Base-by-base conservation (phyloP, 2,113 vertebrate genomes). In the Hylia prasina region DNA sequence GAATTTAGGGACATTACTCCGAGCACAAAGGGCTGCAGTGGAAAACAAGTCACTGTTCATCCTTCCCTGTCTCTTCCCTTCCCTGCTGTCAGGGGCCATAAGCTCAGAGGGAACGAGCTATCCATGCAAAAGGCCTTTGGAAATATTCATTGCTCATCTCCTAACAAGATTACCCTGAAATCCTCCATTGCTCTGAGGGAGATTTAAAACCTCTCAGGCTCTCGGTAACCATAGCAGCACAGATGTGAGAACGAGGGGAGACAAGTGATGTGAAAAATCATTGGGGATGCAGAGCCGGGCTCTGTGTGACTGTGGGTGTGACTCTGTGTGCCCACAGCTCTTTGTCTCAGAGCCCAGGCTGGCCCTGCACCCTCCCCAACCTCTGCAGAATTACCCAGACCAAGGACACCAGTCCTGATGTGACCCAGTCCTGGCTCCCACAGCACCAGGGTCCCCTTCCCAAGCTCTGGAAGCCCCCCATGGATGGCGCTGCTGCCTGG, bases 91-190 rank as follows among this genome's bases (percentile, higher is more conserved):
- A 78, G 82, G 42, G 68, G 85, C 65, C 85, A 88, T 82, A 53
- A 96, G 88, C 90, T 85, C 81, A 83, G 1, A 65, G 5, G 4
- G 81, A 92, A 77, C 0, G 35, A 95, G 92, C 93, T 72, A 90
- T 70, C 94, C 76, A 90, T 94, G 94, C 82, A 90, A 90, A 96
- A 86, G 96, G 94, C 96, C 94, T 86, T 95, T 92, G 92, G 96
- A 96, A 96, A 97, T 96, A 94, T 95, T 97, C 96, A 97, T 95
- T 94, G 96, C 94, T 97, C 96, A 96, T 96, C 93, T 95, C 94
- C 89, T 96, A 97, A 97, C 94, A 95, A 97, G 96, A 97, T 97
- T 97, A 97, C 60, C 56, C 94, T 80, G 88, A 96, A 96, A 95
- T 88, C 90, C 96, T 93, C 88, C 85, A 69, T 90, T 77, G 96